Evolutionary conservation across 2,113 vertebrate genomes (phyloP), one percentile per base, ranked within the genome.

Genomic region (Morone chrysops): DNA sequence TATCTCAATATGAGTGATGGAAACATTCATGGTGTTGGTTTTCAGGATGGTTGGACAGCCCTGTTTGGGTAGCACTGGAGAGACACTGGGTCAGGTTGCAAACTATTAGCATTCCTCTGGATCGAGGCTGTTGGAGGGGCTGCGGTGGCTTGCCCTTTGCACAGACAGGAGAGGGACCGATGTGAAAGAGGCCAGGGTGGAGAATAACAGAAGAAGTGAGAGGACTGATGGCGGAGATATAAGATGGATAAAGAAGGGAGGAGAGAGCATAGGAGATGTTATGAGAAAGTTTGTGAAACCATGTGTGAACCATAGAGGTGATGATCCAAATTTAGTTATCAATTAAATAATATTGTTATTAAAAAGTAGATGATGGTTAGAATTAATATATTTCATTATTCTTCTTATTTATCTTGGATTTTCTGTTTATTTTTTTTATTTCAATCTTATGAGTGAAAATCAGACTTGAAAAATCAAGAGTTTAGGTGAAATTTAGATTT

Each of bases 81-180:
- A 81, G 90, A 91, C 84, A 77, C 76, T 71, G 90, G 85, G 72
- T 95, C 93, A 41, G 80, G 89, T 94, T 94, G 77, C 93, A 95
- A 90, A 92, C 93, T 95, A 65, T 95, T 95, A 92, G 94, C 93
- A 94, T 95, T 95, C 92, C 92, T 87, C 60, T 67, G 73, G 82
- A 84, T 86, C 31, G 43, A 81, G 85, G 79, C 65, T 56, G 80
- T 74, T 25, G 54, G 68, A 59, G 66, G 45, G 71, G 66, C 72
- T 82, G 77, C 71, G 75, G 68, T n/a, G 14, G 43, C 41, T 62
- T 38, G 38, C 67, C 81, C 63, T 70, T 80, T 87, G 18, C 13
- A 69, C 50, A 78, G 67, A 72, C 56, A 47, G 72, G 13, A 87
- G 45, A 69, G n/a, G 18, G 67, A 59, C 51, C 41, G 25, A 11